phyloP scores from a whole-genome alignment of 2,113 vertebrate genomes.

The Sterna hirundo region DNA sequence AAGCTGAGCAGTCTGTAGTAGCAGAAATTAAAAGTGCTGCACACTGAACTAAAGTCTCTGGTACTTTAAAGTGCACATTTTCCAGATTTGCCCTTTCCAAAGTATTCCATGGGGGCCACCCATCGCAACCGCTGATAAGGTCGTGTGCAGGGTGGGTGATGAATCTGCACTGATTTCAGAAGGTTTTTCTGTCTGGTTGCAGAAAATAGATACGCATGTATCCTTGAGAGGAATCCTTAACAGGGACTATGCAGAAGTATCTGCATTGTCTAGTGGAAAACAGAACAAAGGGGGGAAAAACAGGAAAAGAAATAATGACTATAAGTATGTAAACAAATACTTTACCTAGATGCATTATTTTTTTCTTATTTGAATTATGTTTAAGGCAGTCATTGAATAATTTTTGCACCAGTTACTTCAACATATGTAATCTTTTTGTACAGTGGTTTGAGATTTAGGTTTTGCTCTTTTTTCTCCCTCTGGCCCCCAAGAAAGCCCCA shows the following conservation, averaged over 20 bases:
- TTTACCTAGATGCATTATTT: not conserved
- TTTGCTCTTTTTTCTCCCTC: not conserved
- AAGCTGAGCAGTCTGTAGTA: not conserved
- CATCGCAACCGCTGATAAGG: conserved; percentile 58
- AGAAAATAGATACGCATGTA: not conserved
- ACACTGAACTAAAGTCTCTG: not conserved
- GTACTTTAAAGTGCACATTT: conserved; percentile 42
- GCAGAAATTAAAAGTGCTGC: not conserved
- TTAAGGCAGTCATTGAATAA: not conserved
- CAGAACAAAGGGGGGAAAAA: not conserved
- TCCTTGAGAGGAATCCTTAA: not conserved
- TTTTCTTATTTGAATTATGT: not conserved
- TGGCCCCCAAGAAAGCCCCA: rapidly evolving
- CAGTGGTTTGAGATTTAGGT: not conserved
- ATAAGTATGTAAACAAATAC: not conserved
- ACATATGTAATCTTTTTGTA: not conserved
- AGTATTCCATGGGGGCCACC: conserved; percentile 28
- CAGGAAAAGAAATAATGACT: not conserved
- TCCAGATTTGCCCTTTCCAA: conserved; percentile 55
- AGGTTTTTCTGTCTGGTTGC: conserved; percentile 10
- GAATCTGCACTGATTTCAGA: conserved; percentile 47
- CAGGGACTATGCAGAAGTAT: not conserved
- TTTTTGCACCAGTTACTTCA: not conserved
- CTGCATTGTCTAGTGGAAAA: not conserved
- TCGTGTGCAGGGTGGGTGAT: conserved; percentile 36